phyloP scores from a whole-genome alignment of 1,140 invertebrate species.

The Sitodiplosis mosellana region DNA sequence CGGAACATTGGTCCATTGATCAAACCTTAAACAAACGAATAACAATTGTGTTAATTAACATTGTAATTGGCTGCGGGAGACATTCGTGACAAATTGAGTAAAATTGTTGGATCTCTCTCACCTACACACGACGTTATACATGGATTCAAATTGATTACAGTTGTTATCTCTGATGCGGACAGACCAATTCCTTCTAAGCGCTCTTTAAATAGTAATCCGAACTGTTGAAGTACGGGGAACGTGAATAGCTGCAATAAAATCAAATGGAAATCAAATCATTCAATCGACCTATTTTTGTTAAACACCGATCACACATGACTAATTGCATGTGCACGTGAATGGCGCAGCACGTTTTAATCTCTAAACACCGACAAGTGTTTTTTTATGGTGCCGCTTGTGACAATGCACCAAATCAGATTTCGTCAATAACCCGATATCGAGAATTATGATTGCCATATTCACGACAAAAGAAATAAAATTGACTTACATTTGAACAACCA shows the following conservation, averaged over 20 bases:
- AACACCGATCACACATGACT: background rate
- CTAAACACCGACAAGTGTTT: background rate
- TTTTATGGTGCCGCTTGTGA: no score
- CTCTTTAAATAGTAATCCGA: slow-evolving; percentile 43
- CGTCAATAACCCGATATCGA: no score
- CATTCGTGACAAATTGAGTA: slow-evolving; percentile 6
- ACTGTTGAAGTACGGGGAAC: slow-evolving; percentile 41
- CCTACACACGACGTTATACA: slow-evolving; percentile 40
- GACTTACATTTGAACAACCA: slow-evolving; percentile 19
- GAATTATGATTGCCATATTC: no score
- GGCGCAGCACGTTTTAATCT: background rate
- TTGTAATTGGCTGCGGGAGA: background rate
- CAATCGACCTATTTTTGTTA: background rate
- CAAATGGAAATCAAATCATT: background rate
- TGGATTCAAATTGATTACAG: slow-evolving; percentile 44
- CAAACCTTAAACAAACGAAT: slow-evolving; percentile 26
- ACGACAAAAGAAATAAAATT: no score
- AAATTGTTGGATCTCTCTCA: slow-evolving; percentile 20
- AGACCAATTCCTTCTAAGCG: slow-evolving; percentile 34
- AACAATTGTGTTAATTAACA: slow-evolving; percentile 7
- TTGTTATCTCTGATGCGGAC: slow-evolving; percentile 37
- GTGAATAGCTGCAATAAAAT: slow-evolving; percentile 34
- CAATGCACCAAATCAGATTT: no score
- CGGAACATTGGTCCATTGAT: slow-evolving; percentile 44
- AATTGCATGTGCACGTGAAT: background rate